Evolutionary conservation across 2,113 vertebrate genomes (phyloP), one percentile per base, ranked within the genome.

Genomic region (Xiphophorus hellerii): DNA sequence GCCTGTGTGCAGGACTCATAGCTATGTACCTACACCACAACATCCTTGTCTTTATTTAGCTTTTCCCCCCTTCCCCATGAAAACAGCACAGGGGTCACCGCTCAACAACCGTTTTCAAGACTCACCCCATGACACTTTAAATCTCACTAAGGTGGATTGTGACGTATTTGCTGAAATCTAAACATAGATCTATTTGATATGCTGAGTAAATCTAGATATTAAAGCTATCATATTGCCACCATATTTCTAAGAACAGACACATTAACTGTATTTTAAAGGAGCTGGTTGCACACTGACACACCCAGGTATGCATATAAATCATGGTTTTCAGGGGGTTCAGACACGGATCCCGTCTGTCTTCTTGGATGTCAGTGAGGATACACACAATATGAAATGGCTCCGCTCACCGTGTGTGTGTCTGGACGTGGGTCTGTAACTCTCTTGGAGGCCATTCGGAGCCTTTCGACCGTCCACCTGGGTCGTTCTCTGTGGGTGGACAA

Each of bases 1-100:
- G 87, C 84, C 58, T 77, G 81, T 77, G 84, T 68, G 69, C 71
- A 68, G 1, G 63, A 76, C 44, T 4, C 90, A 93, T 90, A 92
- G 84, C 73, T 90, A 90, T 85, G 86, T 63, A 61, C 92, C 83
- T 79, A 88, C 81, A 76, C 76, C 30, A 14, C 58, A 17, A 71
- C 81, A 74, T 87, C 86, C 73, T 82, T 7, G 58, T 90, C 90
- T 93, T 90, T 90, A 87, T 87, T 91, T 90, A 90, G 89, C 81
- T 80, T 54, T 65, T 77, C 84, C 76, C 78, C 81, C 79, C 48
- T 65, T 77, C 84, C 76, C 78, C 58, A 29, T 70, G 60, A 62
- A 79, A 80, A 80, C 71, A 87, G 79, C 71, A 39, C 30, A 71
- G 48, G 14, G 63, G 76, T 77, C 39, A 44, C 48, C 62, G 30